Conservation (phyloP, 2,797 vertebrate genomes). For the Sarcoramphus papa region DNA sequence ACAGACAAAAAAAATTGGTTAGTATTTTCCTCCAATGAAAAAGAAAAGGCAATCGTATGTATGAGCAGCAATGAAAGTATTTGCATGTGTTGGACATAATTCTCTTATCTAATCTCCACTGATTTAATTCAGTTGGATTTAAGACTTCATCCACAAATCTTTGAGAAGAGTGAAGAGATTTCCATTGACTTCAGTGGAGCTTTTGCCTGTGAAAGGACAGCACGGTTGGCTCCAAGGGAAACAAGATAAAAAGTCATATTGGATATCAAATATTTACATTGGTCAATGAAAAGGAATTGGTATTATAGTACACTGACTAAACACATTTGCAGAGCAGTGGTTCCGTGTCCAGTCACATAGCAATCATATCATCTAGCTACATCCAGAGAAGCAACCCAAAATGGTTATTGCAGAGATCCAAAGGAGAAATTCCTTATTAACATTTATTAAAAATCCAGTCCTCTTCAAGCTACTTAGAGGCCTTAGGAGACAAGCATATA, state of each 20-base stretch:
- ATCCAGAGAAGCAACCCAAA: not conserved
- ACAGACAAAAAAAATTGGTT: not conserved
- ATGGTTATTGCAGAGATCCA: not conserved
- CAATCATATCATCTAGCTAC: not conserved
- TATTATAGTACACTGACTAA: not conserved
- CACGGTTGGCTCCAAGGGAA: not conserved
- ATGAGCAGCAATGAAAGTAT: not conserved
- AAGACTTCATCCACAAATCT: not conserved
- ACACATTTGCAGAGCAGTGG: not conserved
- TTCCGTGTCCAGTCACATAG: not conserved
- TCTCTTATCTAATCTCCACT: not conserved
- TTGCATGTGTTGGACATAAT: not conserved
- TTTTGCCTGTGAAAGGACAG: not conserved
- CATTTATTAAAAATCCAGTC: not conserved
- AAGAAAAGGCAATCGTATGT: not conserved
- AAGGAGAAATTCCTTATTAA: not conserved
- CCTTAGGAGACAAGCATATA: not conserved
- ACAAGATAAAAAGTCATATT: not conserved
- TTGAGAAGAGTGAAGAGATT: not conserved
- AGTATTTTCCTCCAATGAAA: not conserved
- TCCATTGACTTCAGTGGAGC: not conserved
- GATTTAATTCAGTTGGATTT: not conserved
- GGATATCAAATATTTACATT: conserved; percentile 9
- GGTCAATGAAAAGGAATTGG: not conserved
- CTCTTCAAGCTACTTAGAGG: not conserved